A percentile compares a stretch with the other conserved stretches of the same genome.
These are phyloP conservation scores for Euplagia quadripunctaria DNA, from an alignment of 2,888 invertebrate genomes.

Conservation along the genomic window DNA sequence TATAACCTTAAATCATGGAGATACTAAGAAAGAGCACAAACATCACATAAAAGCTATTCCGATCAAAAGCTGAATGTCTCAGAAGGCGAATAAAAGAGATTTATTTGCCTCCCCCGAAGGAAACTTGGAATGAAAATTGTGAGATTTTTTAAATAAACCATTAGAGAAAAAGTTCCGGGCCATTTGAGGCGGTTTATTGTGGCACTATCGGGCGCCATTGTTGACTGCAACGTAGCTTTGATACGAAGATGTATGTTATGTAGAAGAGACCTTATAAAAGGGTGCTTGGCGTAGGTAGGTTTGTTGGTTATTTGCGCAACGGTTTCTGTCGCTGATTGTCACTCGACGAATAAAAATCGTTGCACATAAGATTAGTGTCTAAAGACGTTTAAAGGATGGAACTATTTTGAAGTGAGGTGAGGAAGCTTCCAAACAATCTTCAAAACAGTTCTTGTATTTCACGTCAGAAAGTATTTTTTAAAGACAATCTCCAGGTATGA, in stretches of 20 bases:
- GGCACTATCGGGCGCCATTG: conserved; percentile 81
- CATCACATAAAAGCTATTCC: conserved; percentile 84
- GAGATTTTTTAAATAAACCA: conserved; percentile 86
- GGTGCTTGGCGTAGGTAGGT: not conserved
- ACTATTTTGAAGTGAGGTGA: not conserved
- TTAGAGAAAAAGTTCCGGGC: conserved; percentile 86
- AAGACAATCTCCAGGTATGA: not conserved
- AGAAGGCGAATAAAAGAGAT: conserved; percentile 80
- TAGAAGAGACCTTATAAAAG: conserved; percentile 32
- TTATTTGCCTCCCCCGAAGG: conserved; percentile 77
- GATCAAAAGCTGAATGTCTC: conserved; percentile 83
- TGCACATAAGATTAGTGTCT: too few relatives aligned
- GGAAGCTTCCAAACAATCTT: not conserved
- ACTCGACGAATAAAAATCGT: too few relatives aligned
- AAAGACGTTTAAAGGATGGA: not conserved
- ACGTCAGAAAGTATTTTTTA: not conserved
- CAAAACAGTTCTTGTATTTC: not conserved
- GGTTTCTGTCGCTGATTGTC: not conserved
- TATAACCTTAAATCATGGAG: conserved; percentile 79
- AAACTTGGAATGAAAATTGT: conserved; percentile 84
- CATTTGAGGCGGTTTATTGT: conserved; percentile 85
- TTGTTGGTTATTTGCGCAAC: not conserved
- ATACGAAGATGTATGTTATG: conserved; percentile 45
- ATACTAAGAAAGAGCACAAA: conserved; percentile 79
- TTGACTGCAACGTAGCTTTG: conserved; percentile 73